Base-by-base conservation (phyloP, 2,797 vertebrate genomes). In the Pteronotus mesoamericanus region DNA sequence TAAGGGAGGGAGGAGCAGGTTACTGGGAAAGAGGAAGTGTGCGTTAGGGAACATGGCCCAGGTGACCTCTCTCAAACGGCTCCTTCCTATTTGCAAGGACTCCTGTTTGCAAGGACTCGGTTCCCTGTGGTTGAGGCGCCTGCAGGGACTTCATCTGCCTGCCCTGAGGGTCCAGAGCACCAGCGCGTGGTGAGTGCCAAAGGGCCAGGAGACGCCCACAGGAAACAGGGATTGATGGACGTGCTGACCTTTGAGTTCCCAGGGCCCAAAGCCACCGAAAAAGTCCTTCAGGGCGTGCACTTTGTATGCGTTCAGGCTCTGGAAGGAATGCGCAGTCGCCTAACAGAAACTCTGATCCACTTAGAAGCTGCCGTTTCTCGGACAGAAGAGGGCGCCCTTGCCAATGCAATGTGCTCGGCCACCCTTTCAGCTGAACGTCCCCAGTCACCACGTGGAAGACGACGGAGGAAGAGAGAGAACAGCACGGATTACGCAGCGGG, bases 331-430 rank as follows among this genome's bases (percentile, higher is more conserved):
- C 66, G 34, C 64, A 19, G n/a, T 3, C 34, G 32, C n/a, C 16
- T 19, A 19, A 9, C 64, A 9, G 66, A 66, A 66, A 64, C 57
- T 21, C 66, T 9, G n/a, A 22, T 34, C 2, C 66, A 21, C 11
- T 10, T 10, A 19, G 34, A 68, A 68, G 66, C 66, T 19, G 9
- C n/a, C 66, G 6, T 21, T 37, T 68, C 66, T 59, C 48, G 83
- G 97, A 96, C 98, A 97, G 97, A 93, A 98, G 98, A 94, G 97
- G 98, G 98, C 93, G 96, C 98, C 98, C 32, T 98, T 97, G 98
- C 95, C 97, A 79, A 86, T 29, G 42, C 16, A 19, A 69, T 96
- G 68, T 22, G 75, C 79, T 84, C 90, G 24, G 46, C 59, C 6
- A 0, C 0, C 66, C 80, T 92, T 96, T 44, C 46, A 8, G 6